phyloP scores from a whole-genome alignment of 2,888 invertebrate species.

The Drosophila paramelanica region DNA sequence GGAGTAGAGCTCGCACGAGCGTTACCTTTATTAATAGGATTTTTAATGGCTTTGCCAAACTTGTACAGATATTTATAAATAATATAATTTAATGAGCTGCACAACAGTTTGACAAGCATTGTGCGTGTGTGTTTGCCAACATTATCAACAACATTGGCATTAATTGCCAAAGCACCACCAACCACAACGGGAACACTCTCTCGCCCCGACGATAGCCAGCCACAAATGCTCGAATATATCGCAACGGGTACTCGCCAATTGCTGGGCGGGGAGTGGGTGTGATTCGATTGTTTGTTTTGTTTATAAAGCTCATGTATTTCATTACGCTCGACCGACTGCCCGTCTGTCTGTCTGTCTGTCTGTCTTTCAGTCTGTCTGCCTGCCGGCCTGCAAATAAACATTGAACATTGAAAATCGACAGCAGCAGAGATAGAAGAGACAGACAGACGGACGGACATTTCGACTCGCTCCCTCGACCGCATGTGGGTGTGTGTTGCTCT shows the following conservation, averaged over 20 bases:
- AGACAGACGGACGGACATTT: constrained; percentile 26
- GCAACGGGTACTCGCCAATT: constrained; percentile 2
- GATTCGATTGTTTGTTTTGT: constrained; percentile 76
- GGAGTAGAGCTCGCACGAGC: constrained; percentile 9
- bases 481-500: constrained; percentile 44
- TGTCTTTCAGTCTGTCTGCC: constrained; percentile 12
- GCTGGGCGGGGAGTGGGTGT: constrained; percentile 44
- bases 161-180: constrained; percentile 48
- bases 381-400: constrained; percentile 65
- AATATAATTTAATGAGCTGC: constrained; percentile 19
- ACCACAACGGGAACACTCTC: constrained; percentile 15
- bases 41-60: constrained; percentile 27
- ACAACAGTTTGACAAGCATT: constrained; percentile 25
- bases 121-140: constrained; percentile 27
- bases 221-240: constrained; percentile 3
- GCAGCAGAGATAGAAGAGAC: constrained; percentile 23
- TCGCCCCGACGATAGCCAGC: background rate
- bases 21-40: constrained; percentile 39
- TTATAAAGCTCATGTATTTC: constrained; percentile 79
- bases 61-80: constrained; percentile 29
- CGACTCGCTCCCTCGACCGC: constrained; percentile 32
- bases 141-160: constrained; percentile 43
- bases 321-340: constrained; percentile 38
- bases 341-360: background rate
- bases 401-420: constrained; percentile 56